Conservation (phyloP, 2,888 invertebrate genomes). For the Cheiracanthium punctorium region DNA sequence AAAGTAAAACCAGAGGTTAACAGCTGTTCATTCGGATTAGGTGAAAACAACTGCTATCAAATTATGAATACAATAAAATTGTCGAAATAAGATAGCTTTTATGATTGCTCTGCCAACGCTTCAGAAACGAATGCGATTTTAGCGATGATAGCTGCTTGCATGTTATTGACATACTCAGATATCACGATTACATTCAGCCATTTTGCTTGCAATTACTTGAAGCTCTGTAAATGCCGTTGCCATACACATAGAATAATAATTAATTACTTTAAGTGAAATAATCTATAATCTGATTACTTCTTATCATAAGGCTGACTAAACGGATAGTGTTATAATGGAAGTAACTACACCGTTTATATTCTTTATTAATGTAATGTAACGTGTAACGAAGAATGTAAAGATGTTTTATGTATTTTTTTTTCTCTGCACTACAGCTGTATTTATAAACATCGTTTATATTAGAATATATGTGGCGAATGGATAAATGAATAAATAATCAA, state of each 20-base stretch:
- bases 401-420: too few species aligned
- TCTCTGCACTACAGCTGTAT: too few species aligned
- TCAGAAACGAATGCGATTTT: neutral
- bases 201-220: neutral
- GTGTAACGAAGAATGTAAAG: too few species aligned
- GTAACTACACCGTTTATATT: neutral
- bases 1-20: neutral
- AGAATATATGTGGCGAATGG: too few species aligned
- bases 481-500: too few species aligned
- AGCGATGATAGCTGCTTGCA: neutral
- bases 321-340: neutral
- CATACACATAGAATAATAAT: neutral
- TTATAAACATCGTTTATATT: too few species aligned
- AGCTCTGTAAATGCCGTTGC: neutral
- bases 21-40: neutral
- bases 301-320: neutral
- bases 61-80: constrained; percentile 10
- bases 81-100: neutral
- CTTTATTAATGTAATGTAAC: too few species aligned
- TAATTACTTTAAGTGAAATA: neutral
- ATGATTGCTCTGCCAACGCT: neutral
- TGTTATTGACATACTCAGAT: neutral
- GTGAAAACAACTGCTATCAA: neutral
- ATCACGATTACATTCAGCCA: neutral
- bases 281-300: neutral